phyloP scores from a whole-genome alignment of 1,140 invertebrate species.

The Drosophila pseudoananassae region DNA sequence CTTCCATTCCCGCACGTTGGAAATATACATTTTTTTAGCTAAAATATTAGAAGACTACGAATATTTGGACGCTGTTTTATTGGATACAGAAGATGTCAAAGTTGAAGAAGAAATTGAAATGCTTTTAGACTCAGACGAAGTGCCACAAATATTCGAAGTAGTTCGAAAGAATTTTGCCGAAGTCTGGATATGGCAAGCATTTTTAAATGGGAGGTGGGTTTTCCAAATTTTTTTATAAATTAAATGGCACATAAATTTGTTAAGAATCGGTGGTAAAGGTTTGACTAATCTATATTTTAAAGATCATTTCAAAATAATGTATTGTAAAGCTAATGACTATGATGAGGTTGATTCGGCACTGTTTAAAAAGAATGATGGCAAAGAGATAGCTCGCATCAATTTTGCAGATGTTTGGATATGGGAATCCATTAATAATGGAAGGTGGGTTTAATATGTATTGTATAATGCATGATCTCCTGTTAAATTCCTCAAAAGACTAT shows the following conservation, averaged over 20 bases:
- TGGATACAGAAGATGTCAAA: not conserved
- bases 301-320: not conserved
- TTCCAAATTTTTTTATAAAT: not conserved
- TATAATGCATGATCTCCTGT: not conserved
- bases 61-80: not conserved
- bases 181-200: slow-evolving; percentile 63
- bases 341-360: not conserved
- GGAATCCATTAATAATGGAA: not conserved
- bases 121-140: not conserved
- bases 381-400: not conserved
- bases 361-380: not conserved
- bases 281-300: not conserved
- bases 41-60: not conserved
- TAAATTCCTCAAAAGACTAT: not conserved
- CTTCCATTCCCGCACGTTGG: not conserved
- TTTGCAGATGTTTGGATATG: not conserved
- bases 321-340: not conserved
- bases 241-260: not conserved
- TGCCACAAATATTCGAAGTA: not conserved
- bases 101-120: not conserved
- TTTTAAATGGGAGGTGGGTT: slow-evolving; percentile 46
- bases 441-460: not conserved
- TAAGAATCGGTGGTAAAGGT: not conserved
- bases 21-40: not conserved
- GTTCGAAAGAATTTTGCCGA: slow-evolving; percentile 70